phyloP scores from a whole-genome alignment of 2,797 vertebrate genomes.

The Sparus aurata region DNA sequence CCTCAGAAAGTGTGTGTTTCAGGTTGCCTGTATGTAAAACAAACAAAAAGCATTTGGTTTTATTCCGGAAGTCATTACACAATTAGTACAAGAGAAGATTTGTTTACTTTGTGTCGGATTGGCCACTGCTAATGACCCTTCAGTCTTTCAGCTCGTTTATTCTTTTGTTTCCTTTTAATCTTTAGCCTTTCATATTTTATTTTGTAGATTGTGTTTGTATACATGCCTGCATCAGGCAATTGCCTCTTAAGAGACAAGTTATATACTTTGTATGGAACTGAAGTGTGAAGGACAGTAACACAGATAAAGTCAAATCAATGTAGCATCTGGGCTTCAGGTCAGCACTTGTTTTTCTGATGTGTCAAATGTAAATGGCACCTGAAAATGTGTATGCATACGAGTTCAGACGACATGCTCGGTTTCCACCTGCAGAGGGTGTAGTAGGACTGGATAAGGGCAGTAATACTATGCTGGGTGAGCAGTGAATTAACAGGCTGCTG shows the following conservation, averaged over 20 bases:
- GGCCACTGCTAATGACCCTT: too few relatives aligned
- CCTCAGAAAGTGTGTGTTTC: neutral
- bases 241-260: neutral
- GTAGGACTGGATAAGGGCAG: slow-evolving; percentile 65
- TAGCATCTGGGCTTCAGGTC: neutral
- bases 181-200: neutral
- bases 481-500: neutral
- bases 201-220: neutral
- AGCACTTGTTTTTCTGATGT: neutral
- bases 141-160: too few relatives aligned
- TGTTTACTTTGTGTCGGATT: neutral
- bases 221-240: too few relatives aligned
- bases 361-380: neutral
- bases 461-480: neutral
- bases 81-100: neutral
- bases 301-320: neutral
- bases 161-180: neutral
- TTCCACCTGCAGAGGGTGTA: slow-evolving; percentile 82
- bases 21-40: neutral
- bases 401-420: slow-evolving; percentile 6
- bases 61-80: neutral
- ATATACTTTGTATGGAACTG: neutral
- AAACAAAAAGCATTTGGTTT: neutral
- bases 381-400: neutral
- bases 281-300: neutral